These are phyloP conservation scores for Anhinga anhinga DNA, from an alignment of 2,113 vertebrate genomes.

Conservation along the genomic window DNA sequence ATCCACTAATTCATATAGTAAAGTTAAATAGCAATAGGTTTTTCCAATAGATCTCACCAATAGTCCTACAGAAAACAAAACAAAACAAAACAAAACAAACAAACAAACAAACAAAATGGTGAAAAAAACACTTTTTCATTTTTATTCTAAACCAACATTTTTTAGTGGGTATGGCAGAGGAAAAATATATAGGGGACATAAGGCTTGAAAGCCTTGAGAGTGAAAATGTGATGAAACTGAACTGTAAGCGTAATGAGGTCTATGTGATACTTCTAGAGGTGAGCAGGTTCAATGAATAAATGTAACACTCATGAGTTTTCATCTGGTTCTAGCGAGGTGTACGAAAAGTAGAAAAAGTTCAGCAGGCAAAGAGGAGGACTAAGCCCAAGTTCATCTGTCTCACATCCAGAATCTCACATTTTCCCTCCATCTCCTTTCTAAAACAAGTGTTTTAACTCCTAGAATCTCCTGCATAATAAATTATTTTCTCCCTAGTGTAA, in stretches of 20 bases:
- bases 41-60: background rate
- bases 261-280: background rate
- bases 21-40: background rate
- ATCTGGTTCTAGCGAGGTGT: background rate
- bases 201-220: background rate
- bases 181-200: background rate
- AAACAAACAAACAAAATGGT: accelerated
- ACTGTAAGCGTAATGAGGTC: background rate
- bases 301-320: background rate
- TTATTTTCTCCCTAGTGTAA: background rate
- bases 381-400: background rate
- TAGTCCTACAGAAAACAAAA: background rate
- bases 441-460: background rate
- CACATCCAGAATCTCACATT: background rate
- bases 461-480: background rate
- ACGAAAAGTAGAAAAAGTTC: background rate
- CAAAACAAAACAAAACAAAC: too few species aligned
- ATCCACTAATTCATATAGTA: background rate
- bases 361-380: background rate
- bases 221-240: background rate
- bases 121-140: background rate
- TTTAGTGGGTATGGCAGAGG: background rate
- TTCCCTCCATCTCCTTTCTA: background rate
- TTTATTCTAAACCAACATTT: background rate
- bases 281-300: background rate